phyloP scores from a whole-genome alignment of 2,113 vertebrate species.

The Myrmophylax atrothorax region DNA sequence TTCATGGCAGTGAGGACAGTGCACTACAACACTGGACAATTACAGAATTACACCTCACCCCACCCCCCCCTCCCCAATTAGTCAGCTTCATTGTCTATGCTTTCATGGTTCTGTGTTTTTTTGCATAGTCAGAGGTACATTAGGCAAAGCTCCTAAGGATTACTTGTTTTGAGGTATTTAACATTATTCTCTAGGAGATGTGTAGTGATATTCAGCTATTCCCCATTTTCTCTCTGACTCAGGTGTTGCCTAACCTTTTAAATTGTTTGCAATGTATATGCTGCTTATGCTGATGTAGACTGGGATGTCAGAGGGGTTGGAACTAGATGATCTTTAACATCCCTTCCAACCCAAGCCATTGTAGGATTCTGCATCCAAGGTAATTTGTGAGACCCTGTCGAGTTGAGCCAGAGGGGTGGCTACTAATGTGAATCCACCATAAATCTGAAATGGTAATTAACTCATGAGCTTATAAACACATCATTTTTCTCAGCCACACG shows the following conservation, averaged over 20 bases:
- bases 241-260: background rate
- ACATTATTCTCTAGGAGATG: background rate
- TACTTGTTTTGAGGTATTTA: background rate
- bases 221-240: background rate
- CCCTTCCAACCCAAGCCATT: background rate
- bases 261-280: background rate
- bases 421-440: background rate
- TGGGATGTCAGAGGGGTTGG: background rate
- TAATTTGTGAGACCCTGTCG: background rate
- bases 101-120: background rate
- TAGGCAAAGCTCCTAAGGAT: background rate
- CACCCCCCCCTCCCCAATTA: background rate
- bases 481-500: background rate
- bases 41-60: background rate
- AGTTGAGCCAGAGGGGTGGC: background rate
- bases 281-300: background rate
- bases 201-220: background rate
- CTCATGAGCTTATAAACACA: background rate
- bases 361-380: background rate
- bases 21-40: background rate
- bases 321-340: background rate
- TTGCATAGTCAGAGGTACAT: background rate
- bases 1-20: background rate
- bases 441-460: background rate
- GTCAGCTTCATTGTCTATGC: background rate